Evolutionary conservation across 1,140 invertebrate species (phyloP).

Genomic region (Ips typographus): DNA sequence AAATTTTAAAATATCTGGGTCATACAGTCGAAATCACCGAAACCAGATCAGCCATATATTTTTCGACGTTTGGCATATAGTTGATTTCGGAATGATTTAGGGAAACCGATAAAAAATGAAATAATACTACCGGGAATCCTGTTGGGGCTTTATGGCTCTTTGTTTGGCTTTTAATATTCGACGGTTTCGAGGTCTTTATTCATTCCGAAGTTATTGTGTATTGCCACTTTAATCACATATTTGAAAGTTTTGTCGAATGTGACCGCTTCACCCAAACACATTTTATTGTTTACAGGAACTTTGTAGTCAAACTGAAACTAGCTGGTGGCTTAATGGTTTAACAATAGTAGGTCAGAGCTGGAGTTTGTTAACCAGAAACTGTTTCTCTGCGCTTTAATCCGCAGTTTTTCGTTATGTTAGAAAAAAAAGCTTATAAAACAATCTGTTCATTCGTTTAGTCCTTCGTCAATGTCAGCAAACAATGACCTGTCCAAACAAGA

Average conservation of each 20-base stretch:
- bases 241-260: too few relatives aligned
- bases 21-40: not conserved
- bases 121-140: not conserved
- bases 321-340: too few relatives aligned
- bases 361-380: too few relatives aligned
- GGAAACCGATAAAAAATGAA: conserved; percentile 1
- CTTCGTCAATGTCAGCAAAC: conserved; percentile 18
- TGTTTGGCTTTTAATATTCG: not conserved
- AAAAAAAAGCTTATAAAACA: conserved; percentile 6
- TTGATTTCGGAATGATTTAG: conserved; percentile 4
- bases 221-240: too few relatives aligned
- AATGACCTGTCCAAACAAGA: conserved; percentile 12
- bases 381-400: too few relatives aligned
- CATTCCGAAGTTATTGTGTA: too few relatives aligned
- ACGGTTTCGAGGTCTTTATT: too few relatives aligned
- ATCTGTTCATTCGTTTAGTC: not conserved
- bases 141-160: not conserved
- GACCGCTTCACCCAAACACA: too few relatives aligned
- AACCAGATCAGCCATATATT: not conserved
- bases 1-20: conserved; percentile 5
- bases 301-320: too few relatives aligned
- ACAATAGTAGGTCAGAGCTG: too few relatives aligned
- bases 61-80: conserved; percentile 5
- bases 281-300: too few relatives aligned
- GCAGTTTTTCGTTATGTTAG: not conserved